phyloP scores from a whole-genome alignment of 2,113 vertebrate genomes.

The Corythornis vintsioides region DNA sequence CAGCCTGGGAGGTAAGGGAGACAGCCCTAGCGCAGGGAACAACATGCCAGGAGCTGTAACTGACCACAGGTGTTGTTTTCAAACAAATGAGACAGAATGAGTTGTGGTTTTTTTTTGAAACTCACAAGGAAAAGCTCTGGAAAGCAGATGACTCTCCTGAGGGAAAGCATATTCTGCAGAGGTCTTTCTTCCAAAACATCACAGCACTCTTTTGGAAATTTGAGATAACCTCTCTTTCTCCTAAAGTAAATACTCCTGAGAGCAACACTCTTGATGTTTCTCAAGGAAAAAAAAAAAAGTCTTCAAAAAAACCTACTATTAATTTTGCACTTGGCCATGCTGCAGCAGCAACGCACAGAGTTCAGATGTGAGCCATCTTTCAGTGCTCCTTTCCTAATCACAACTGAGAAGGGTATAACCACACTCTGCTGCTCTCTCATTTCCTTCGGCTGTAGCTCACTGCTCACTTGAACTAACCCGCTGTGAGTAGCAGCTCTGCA shows the following conservation, averaged over 20 bases:
- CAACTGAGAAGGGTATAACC: neutral
- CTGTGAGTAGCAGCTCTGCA: neutral
- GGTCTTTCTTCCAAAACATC: neutral
- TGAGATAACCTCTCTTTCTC: neutral
- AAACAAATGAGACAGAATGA: neutral
- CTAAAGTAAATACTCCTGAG: neutral
- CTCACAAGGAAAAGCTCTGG: neutral
- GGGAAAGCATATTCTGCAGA: neutral
- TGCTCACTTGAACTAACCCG: neutral
- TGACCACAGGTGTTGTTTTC: neutral
- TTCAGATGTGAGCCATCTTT: slow-evolving; percentile 12
- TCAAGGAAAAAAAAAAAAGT: neutral
- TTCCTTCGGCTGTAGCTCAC: neutral
- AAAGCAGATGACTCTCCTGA: neutral
- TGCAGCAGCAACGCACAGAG: neutral
- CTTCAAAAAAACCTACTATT: neutral
- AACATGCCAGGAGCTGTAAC: neutral
- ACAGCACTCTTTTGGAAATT: neutral
- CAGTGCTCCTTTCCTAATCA: neutral
- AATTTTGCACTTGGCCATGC: slow-evolving; percentile 17
- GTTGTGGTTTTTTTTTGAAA: neutral
- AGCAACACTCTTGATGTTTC: neutral
- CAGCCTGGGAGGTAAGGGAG: neutral
- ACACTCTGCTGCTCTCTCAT: neutral
- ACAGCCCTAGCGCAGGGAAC: neutral